Conservation (phyloP, 1,140 invertebrate species). For the Euura lappo region DNA sequence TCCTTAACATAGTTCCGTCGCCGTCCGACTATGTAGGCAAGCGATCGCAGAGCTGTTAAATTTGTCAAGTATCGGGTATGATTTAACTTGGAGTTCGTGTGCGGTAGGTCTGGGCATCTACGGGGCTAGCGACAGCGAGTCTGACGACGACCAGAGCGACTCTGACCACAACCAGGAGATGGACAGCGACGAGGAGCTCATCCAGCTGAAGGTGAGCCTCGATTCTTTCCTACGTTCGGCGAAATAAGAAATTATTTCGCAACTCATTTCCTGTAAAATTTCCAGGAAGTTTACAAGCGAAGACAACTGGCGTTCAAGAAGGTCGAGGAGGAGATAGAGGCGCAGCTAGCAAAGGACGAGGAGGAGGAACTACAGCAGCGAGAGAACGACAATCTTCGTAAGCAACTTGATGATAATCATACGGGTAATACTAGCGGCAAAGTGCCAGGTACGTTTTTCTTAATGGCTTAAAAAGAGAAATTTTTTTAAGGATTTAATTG, state of each 20-base stretch:
- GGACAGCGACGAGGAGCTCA: slow-evolving; percentile 58
- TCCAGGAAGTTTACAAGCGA: slow-evolving; percentile 55
- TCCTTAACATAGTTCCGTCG: background rate
- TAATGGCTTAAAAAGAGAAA: background rate
- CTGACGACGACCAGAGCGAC: slow-evolving; percentile 56
- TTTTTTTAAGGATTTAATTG: slow-evolving; percentile 14
- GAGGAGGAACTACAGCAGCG: slow-evolving; percentile 44
- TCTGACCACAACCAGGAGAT: slow-evolving; percentile 47
- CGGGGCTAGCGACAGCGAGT: slow-evolving; percentile 61
- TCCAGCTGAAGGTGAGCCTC: slow-evolving; percentile 46
- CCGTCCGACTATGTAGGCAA: background rate
- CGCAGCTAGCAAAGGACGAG: slow-evolving; percentile 57
- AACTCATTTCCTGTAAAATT: background rate
- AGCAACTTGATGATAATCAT: slow-evolving; percentile 53
- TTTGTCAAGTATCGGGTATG: background rate
- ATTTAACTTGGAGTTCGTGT: slow-evolving; percentile 23
- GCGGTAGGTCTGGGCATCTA: slow-evolving; percentile 62
- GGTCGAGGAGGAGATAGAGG: slow-evolving; percentile 63
- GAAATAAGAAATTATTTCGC: background rate
- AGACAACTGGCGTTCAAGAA: slow-evolving; percentile 62
- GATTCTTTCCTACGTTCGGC: background rate
- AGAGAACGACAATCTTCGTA: slow-evolving; percentile 34
- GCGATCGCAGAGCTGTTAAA: background rate
- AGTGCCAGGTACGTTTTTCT: slow-evolving; percentile 46
- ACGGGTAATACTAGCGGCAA: slow-evolving; percentile 56